Evolutionary conservation across 2,797 vertebrate genomes (phyloP).

Genomic region (Coregonus suidteri): DNA sequence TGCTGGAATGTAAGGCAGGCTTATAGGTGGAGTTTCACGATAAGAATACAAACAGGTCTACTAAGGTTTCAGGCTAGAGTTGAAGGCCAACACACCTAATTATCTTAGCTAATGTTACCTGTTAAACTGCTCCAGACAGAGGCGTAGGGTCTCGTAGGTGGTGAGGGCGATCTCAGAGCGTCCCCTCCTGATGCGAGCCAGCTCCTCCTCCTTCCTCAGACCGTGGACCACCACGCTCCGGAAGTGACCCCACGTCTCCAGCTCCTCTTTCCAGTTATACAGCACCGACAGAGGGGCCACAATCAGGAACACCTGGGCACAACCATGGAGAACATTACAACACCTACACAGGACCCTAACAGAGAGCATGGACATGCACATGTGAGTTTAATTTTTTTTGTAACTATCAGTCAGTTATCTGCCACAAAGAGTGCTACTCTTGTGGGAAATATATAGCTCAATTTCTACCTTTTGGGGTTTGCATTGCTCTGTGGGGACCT

Average conservation of each 20-base stretch:
- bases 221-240: constrained; percentile 86
- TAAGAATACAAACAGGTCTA: neutral
- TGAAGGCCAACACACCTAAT: neutral
- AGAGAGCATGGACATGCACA: neutral
- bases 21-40: neutral
- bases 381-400: neutral
- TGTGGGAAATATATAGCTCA: neutral
- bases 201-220: constrained; percentile 84
- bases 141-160: constrained; percentile 89
- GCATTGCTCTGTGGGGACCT: constrained; percentile 68
- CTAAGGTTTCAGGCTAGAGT: neutral
- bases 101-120: constrained; percentile 71
- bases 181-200: constrained; percentile 84
- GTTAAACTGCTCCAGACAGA: constrained; percentile 90
- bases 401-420: neutral
- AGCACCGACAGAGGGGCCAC: constrained; percentile 94
- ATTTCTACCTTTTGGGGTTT: constrained; percentile 79
- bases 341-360: neutral
- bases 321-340: neutral
- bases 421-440: neutral
- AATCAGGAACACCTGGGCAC: constrained; percentile 87
- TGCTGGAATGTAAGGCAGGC: constrained; percentile 61
- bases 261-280: constrained; percentile 96
- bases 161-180: constrained; percentile 91
- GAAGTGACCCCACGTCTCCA: constrained; percentile 96